These are phyloP conservation scores for Scophthalmus maximus DNA, from an alignment of 2,113 vertebrate genomes.

Conservation along the genomic window DNA sequence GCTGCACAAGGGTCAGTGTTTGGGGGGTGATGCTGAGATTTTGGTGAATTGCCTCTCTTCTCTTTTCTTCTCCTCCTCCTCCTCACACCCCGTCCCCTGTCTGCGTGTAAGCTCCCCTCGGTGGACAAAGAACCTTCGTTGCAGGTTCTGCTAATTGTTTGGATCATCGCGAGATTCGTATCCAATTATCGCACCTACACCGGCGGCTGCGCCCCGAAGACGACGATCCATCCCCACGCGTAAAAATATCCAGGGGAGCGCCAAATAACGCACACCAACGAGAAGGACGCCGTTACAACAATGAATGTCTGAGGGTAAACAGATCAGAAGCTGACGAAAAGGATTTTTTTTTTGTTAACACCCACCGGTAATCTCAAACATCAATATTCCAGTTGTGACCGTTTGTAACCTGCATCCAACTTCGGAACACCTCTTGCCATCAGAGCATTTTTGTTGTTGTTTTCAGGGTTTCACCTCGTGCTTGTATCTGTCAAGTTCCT, in stretches of 20 bases:
- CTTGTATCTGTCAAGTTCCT: background rate
- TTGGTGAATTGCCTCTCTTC: slow-evolving; percentile 18
- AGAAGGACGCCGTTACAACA: background rate
- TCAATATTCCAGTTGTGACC: background rate
- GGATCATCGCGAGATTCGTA: slow-evolving; percentile 63
- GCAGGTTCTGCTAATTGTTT: slow-evolving; percentile 61
- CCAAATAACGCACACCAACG: slow-evolving; percentile 8
- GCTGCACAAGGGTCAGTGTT: slow-evolving; percentile 29
- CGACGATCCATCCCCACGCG: slow-evolving; percentile 18
- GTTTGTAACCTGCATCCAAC: slow-evolving; percentile 29
- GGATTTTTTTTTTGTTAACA: no score
- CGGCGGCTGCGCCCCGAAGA: slow-evolving; percentile 39
- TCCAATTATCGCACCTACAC: slow-evolving; percentile 66
- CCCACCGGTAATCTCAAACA: background rate
- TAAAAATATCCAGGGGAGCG: slow-evolving; percentile 20
- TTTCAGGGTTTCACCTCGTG: background rate
- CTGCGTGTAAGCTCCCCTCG: slow-evolving; percentile 19
- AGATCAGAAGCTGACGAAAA: background rate
- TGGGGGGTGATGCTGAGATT: slow-evolving; percentile 9
- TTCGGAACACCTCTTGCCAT: slow-evolving; percentile 13
- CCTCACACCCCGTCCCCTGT: background rate
- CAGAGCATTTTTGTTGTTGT: background rate
- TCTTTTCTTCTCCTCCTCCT: slow-evolving; percentile 1
- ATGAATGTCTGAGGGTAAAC: background rate
- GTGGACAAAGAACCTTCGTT: slow-evolving; percentile 66